Evolutionary conservation across 2,113 vertebrate genomes (phyloP), one percentile per base, ranked within the genome.

Genomic region (Poeciliopsis retropinna): DNA sequence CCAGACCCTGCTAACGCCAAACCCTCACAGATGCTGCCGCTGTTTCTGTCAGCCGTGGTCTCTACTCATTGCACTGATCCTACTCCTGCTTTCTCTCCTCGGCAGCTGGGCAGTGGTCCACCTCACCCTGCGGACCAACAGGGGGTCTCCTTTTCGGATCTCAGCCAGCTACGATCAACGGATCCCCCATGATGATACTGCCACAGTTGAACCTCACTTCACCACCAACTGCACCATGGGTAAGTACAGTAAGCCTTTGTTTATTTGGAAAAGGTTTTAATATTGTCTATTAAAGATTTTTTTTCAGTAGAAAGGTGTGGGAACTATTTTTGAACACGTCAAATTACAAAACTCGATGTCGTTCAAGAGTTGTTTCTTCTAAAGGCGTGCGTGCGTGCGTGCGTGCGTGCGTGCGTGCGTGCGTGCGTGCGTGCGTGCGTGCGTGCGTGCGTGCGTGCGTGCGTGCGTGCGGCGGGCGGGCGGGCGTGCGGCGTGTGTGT

Each of bases 71-170:
- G 10, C 91, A 69, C 81, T 95, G 60, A 93, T 91, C 76, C 80
- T 94, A 37, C 91, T 95, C 88, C 87, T 94, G 86, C 88, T 95
- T 70, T 95, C 85, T 95, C 92, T 95, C 72, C 92, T 95, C 73
- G 93, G 92, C 93, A 95, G 95, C 92, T 95, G 95, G 95, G 94
- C 94, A 0, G 89, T 95, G 75, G 91, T 95, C 51, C 93, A 94
- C 70, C 94, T 95, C 80, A 93, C 87, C 30, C 75, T 94, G 80
- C 93, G 87, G 17, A 74, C 89, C 5, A 87, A 83, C 3, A 71
- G 81, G 61, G 85, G 89, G 25, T 80, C 83, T 0, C 91, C 93
- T 14, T 95, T 95, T 73, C 81, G 92, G 77, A 87, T 95, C 63
- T 94, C 93, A 0, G 89, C 91, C 67, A 87, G 92, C 82, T 95